Conservation (phyloP, 2,113 vertebrate species). For the Nibea albiflora region DNA sequence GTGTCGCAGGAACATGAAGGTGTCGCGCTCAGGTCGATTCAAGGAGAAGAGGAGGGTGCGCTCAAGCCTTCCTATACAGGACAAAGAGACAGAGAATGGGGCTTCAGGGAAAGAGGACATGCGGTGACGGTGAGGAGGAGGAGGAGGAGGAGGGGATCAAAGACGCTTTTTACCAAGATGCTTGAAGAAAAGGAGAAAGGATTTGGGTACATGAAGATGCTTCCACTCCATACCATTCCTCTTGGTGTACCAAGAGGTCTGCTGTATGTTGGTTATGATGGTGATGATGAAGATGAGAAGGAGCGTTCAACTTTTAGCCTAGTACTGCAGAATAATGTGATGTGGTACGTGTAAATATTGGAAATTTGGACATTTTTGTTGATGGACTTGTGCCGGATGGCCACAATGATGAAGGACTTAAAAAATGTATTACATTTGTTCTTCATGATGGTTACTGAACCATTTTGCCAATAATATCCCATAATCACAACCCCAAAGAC, state of each 20-base stretch:
- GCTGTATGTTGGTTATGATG: slow-evolving; percentile 35
- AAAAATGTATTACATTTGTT: slow-evolving; percentile 12
- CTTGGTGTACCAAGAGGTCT: slow-evolving; percentile 11
- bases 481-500: slow-evolving; percentile 12
- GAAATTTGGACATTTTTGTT: slow-evolving; percentile 22
- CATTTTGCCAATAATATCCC: slow-evolving; percentile 5
- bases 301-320: slow-evolving; percentile 19
- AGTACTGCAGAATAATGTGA: slow-evolving; percentile 2
- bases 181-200: slow-evolving; percentile 32
- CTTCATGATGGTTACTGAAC: slow-evolving; percentile 27
- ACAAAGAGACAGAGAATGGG: slow-evolving; percentile 82
- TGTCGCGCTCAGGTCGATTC: slow-evolving; percentile 94
- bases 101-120: slow-evolving; percentile 55
- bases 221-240: neutral
- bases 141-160: slow-evolving; percentile 1
- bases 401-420: neutral
- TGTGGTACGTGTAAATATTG: slow-evolving; percentile 4
- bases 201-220: slow-evolving; percentile 33
- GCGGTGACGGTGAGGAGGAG: slow-evolving; percentile 40
- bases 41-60: slow-evolving; percentile 90
- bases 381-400: slow-evolving; percentile 15
- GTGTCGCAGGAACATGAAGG: slow-evolving; percentile 90
- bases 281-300: slow-evolving; percentile 40
- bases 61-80: slow-evolving; percentile 84
- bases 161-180: slow-evolving; percentile 48